phyloP scores from a whole-genome alignment of 1,140 invertebrate genomes.

The Bathynomus jamesi region DNA sequence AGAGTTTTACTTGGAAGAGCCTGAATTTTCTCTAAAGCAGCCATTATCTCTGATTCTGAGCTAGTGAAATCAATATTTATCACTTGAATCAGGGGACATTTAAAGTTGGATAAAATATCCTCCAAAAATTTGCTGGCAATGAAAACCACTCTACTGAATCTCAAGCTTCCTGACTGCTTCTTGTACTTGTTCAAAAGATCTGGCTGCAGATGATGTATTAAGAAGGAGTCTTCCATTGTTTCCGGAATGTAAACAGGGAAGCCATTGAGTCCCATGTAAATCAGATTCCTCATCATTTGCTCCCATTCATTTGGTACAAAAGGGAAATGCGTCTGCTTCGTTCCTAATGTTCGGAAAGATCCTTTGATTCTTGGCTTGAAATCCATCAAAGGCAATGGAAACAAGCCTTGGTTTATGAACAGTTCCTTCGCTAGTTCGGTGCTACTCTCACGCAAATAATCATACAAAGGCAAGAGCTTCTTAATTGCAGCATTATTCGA shows the following conservation, averaged over 20 bases:
- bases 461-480: neutral
- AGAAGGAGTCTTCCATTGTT: neutral
- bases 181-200: neutral
- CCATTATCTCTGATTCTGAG: neutral
- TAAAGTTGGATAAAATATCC: neutral
- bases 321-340: neutral
- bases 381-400: neutral
- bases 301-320: neutral
- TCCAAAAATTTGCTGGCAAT: neutral
- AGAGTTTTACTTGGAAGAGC: neutral
- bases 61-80: neutral
- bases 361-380: neutral
- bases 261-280: neutral
- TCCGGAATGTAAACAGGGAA: neutral
- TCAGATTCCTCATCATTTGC: neutral
- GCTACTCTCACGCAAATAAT: neutral
- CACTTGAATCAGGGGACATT: neutral
- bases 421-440: neutral
- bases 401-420: neutral
- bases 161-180: neutral
- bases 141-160: neutral
- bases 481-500: neutral
- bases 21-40: neutral
- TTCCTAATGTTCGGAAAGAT: neutral
- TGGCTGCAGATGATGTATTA: neutral